A percentile compares a stretch with the other conserved stretches of the same genome.
These are phyloP conservation scores for Rhea pennata DNA, from an alignment of 2,113 vertebrate genomes.

Conservation along the genomic window DNA sequence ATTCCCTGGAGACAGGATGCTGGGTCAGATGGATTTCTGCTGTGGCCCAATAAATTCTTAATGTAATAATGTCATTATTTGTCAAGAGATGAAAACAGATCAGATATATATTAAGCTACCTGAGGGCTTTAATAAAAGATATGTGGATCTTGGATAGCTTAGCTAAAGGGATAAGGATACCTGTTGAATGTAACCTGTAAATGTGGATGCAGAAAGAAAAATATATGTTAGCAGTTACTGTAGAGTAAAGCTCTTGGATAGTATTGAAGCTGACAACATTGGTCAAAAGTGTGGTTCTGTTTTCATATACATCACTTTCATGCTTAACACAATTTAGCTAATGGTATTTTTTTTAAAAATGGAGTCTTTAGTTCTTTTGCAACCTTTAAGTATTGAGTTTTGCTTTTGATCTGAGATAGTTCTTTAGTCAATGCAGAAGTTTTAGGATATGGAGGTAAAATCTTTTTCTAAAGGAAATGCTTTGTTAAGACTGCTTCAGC, in stretches of 20 bases:
- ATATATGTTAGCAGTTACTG: neutral
- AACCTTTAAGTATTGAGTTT: neutral
- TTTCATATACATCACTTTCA: neutral
- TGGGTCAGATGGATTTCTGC: neutral
- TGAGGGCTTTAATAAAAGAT: too few species aligned
- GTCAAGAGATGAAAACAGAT: neutral
- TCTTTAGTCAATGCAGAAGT: neutral
- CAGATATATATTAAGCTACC: too few species aligned
- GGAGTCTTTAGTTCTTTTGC: neutral
- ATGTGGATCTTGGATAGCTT: too few species aligned
- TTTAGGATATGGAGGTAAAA: neutral
- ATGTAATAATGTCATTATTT: neutral
- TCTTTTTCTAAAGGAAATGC: neutral
- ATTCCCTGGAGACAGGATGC: fast-evolving
- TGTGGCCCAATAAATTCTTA: fast-evolving
- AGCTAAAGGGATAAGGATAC: too few species aligned
- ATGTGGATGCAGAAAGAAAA: neutral
- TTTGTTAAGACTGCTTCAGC: neutral
- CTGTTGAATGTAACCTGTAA: neutral
- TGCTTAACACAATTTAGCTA: neutral
- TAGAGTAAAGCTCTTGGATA: neutral
- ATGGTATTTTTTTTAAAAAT: neutral
- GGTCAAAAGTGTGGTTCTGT: neutral
- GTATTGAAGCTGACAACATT: neutral
- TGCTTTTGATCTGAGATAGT: neutral